A percentile compares a stretch with the other conserved stretches of the same genome.
Evolutionary conservation across 2,113 vertebrate genomes (phyloP).

Genomic region (Thamnophis sirtalis): DNA sequence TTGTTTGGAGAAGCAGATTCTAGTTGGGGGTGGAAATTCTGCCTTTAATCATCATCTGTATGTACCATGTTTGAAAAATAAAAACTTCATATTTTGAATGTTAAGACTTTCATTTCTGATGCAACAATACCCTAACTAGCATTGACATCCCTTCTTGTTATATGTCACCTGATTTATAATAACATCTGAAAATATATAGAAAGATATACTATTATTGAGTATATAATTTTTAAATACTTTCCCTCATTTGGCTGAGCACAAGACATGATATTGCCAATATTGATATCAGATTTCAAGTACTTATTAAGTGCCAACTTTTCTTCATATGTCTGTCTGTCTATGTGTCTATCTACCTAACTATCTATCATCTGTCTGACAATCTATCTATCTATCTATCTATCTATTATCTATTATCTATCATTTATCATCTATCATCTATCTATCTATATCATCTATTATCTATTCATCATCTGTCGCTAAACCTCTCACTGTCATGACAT

Average conservation of each 20-base stretch:
- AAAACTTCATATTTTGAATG: not conserved
- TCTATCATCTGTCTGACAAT: too few species aligned
- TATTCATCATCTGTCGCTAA: too few species aligned
- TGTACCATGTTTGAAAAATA: not conserved
- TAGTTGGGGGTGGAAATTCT: not conserved
- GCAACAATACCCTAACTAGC: not conserved
- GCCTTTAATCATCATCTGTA: not conserved
- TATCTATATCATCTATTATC: too few species aligned
- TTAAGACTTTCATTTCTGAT: not conserved
- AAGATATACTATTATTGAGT: not conserved
- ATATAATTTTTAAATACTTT: not conserved
- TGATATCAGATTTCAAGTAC: not conserved
- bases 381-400: too few species aligned
- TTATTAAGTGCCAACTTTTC: not conserved
- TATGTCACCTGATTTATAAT: not conserved
- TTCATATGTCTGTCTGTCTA: not conserved
- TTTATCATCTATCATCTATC: too few species aligned
- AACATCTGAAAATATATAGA: not conserved
- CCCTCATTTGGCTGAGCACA: not conserved
- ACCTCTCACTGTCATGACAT: too few species aligned
- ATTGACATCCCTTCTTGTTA: not conserved
- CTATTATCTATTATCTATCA: not conserved
- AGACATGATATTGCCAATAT: not conserved
- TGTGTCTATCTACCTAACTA: not conserved
- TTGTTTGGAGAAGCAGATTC: not conserved